Conservation (phyloP, 1,140 invertebrate species). For the Bombus picipes region DNA sequence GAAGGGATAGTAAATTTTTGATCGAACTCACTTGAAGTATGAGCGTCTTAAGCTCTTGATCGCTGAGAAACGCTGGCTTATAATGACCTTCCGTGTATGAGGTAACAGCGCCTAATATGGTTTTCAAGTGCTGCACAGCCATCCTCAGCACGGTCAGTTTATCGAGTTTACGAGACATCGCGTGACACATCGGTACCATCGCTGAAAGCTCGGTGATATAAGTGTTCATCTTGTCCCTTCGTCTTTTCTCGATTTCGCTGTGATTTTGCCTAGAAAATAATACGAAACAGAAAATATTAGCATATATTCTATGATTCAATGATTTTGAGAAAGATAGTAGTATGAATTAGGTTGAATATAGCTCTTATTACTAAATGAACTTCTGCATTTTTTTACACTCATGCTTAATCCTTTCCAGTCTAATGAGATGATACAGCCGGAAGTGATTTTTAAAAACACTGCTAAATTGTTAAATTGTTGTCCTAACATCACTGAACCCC, state of each 20-base stretch:
- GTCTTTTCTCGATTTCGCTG: conserved; percentile 97
- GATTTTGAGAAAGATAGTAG: not conserved
- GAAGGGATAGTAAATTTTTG: not conserved
- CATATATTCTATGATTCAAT: not conserved
- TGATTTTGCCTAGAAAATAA: conserved; percentile 91
- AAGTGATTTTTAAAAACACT: not conserved
- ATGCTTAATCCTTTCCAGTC: no score
- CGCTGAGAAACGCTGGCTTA: conserved; percentile 94
- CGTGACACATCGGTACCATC: conserved; percentile 96
- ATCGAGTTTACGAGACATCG: conserved; percentile 95
- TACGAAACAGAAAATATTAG: not conserved
- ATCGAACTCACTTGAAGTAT: conserved; percentile 86
- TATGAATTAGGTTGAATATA: no score
- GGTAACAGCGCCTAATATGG: conserved; percentile 89
- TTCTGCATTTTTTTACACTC: no score
- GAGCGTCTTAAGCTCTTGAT: conserved; percentile 93
- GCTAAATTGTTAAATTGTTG: not conserved
- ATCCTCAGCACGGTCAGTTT: conserved; percentile 96
- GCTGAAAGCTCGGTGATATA: conserved; percentile 95
- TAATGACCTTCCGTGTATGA: conserved; percentile 92
- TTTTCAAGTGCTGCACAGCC: conserved; percentile 96
- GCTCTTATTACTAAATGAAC: no score
- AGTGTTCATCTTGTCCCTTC: conserved; percentile 98
- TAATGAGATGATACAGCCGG: no score
- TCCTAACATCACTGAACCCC: no score